Evolutionary conservation across 2,797 vertebrate species (phyloP).

Genomic region (Myotis vivesi): DNA sequence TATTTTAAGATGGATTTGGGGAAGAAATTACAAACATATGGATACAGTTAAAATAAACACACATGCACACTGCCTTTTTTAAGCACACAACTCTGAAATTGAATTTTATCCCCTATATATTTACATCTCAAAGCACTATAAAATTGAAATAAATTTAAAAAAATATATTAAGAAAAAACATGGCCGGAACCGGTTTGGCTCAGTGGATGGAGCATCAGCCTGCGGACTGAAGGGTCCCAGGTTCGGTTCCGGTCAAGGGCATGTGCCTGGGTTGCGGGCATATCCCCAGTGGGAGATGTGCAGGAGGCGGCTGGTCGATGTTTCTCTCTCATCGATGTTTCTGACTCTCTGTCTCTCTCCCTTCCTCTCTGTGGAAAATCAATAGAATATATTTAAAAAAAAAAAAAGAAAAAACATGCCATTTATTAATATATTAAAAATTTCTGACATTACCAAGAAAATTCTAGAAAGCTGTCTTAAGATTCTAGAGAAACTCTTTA

Average conservation of each 20-base stretch:
- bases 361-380: too few species aligned
- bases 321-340: too few species aligned
- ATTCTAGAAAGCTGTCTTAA: constrained; percentile 46
- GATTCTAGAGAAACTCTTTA: constrained; percentile 58
- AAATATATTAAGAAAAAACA: constrained; percentile 42
- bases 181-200: too few species aligned
- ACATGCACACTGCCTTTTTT: constrained; percentile 84
- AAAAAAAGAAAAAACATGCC: constrained; percentile 29
- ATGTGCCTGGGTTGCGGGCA: too few species aligned
- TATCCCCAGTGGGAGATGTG: too few species aligned
- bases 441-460: constrained; percentile 35
- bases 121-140: constrained; percentile 84
- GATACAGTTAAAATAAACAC: constrained; percentile 86
- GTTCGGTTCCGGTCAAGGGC: too few species aligned
- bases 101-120: constrained; percentile 79
- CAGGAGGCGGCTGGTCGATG: too few species aligned
- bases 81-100: constrained; percentile 82
- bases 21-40: constrained; percentile 84
- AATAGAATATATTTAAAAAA: constrained; percentile 67
- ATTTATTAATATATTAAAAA: background rate
- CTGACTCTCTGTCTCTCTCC: too few species aligned
- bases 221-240: too few species aligned
- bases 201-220: too few species aligned
- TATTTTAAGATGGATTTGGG: constrained; percentile 66
- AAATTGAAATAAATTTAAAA: constrained; percentile 75